These are phyloP conservation scores for Phragmatobia fuliginosa DNA, from an alignment of 2,888 invertebrate genomes.

Conservation along the genomic window DNA sequence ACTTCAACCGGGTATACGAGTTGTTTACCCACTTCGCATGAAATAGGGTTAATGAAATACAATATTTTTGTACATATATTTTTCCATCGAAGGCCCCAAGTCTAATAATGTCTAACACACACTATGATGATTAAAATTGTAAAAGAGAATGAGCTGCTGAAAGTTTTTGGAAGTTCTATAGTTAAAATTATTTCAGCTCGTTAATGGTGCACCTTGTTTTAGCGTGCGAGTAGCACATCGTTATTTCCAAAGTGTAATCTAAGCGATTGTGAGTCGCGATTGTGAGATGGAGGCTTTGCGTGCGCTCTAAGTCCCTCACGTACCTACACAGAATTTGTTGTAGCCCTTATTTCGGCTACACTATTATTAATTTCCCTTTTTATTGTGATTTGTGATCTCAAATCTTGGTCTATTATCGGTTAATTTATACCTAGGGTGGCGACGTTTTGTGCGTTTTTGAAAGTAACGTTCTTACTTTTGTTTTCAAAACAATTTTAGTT, in stretches of 20 bases:
- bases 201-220: slow-evolving; percentile 31
- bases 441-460: slow-evolving; percentile 13
- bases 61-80: too few species aligned
- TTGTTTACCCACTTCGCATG: too few species aligned
- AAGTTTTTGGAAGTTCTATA: not conserved
- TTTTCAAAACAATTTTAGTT: slow-evolving; percentile 2
- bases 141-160: too few species aligned
- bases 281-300: slow-evolving; percentile 75
- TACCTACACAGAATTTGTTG: slow-evolving; percentile 25
- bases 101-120: too few species aligned
- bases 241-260: slow-evolving; percentile 66
- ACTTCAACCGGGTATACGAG: too few species aligned
- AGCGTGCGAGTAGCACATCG: slow-evolving; percentile 46
- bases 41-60: too few species aligned
- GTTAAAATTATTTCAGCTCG: not conserved
- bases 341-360: slow-evolving; percentile 35
- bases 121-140: not conserved
- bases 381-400: slow-evolving; percentile 41
- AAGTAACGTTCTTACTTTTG: slow-evolving; percentile 2
- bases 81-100: too few species aligned
- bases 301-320: slow-evolving; percentile 48
- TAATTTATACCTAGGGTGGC: slow-evolving; percentile 23
- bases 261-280: slow-evolving; percentile 69
- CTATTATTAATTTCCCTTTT: slow-evolving; percentile 46
- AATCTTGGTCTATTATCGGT: slow-evolving; percentile 30